Base-by-base conservation (phyloP, 2,113 vertebrate genomes). In the Anguilla japonica region DNA sequence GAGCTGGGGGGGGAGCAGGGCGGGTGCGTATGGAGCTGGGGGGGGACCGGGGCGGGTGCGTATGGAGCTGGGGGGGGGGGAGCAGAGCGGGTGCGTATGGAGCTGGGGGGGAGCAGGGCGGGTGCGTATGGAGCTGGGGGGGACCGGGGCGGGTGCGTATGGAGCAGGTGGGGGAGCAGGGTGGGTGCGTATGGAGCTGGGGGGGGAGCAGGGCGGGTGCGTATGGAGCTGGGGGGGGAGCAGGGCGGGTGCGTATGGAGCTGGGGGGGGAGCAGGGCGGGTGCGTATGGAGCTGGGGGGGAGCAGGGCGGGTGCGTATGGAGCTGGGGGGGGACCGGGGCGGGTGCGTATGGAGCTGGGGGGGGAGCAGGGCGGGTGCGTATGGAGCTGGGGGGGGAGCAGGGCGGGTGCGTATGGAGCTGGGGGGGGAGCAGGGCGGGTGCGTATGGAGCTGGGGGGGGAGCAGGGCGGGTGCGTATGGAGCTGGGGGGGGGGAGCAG, bases 1-100 rank as follows among this genome's bases (percentile, higher is more conserved):
- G 71, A 87, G n/a, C n/a, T n/a, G n/a, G n/a, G n/a, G n/a, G 91
- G 89, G 89, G 91, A 88, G 87, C 89, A 88, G 90, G 90, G 89
- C 92, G 91, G 91, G 89, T 63, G 9, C 53, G 39, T 89, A 92
- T 87, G 87, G 71, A 87, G n/a, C n/a, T n/a, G n/a, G n/a, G n/a
- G n/a, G 91, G 89, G 89, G 91, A 88, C 86, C 89, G 88, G 90
- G 90, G 89, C 92, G 91, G 91, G 89, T 63, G 9, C 53, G 39
- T 89, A 92, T 87, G 87, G 71, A 87, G n/a, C n/a, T n/a, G n/a
- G n/a, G 92, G 90, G 89, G 34, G 34, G 34, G 34, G 34, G n/a
- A n/a, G n/a, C n/a, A n/a, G 34, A 1, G 1, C 92, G 91, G 91
- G 89, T 63, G 9, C 53, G 39, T 89, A 92, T 87, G 87, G 71